Conservation (phyloP, 2,797 vertebrate genomes). For the Enteromius trimaculatus region DNA sequence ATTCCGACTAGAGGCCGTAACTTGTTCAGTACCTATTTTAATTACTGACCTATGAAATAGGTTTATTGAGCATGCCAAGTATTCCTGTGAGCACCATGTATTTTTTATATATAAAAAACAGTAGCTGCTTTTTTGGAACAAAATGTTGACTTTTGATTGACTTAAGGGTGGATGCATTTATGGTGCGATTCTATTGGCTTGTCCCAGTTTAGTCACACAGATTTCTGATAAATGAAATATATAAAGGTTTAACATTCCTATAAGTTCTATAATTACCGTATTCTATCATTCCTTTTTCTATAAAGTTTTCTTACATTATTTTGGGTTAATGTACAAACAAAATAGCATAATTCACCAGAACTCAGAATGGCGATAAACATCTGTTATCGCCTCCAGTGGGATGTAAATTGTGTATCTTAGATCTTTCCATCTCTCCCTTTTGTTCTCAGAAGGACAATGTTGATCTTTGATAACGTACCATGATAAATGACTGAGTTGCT, state of each 20-base stretch:
- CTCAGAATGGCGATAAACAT: constrained; percentile 25
- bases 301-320: constrained; percentile 3
- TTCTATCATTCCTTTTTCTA: neutral
- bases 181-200: neutral
- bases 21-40: neutral
- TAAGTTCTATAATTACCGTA: neutral
- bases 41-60: neutral
- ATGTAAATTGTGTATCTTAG: constrained; percentile 35
- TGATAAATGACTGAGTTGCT: constrained; percentile 26
- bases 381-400: constrained; percentile 30
- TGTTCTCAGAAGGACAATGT: constrained; percentile 37
- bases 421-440: constrained; percentile 34
- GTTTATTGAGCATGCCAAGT: neutral
- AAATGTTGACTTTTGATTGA: neutral
- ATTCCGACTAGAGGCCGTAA: neutral
- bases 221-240: neutral
- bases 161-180: neutral
- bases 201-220: neutral
- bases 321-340: constrained; percentile 17
- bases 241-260: neutral
- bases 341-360: neutral
- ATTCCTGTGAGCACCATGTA: neutral
- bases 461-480: constrained; percentile 38
- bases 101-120: neutral
- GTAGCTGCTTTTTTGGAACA: neutral